Percentiles rank a stretch among this genome's conserved stretches.
phyloP scores from a whole-genome alignment of 2,888 invertebrate species.

The Diarsia rubi region DNA sequence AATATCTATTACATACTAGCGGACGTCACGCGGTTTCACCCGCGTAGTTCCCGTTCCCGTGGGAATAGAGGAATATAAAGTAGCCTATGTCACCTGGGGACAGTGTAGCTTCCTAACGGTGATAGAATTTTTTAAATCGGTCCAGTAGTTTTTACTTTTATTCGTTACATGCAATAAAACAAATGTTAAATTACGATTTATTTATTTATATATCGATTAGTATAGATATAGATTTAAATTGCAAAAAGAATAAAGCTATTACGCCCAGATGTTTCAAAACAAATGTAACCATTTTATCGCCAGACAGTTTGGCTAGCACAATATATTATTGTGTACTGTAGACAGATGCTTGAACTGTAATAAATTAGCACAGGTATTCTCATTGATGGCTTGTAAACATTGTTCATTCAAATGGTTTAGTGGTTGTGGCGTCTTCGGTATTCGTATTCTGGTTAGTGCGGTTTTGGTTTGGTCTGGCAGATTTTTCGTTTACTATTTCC shows the following conservation, averaged over 20 bases:
- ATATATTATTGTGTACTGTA: background rate
- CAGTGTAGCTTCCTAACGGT: no score
- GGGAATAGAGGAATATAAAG: no score
- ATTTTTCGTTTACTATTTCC: background rate
- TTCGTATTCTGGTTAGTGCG: background rate
- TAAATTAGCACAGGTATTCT: conserved; percentile 14
- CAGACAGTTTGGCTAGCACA: conserved; percentile 17
- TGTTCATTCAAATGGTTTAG: background rate
- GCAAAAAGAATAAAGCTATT: background rate
- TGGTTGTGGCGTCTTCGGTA: background rate
- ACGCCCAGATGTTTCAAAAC: conserved; percentile 12
- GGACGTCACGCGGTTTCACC: no score
- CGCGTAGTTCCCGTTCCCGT: no score
- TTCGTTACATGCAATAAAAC: no score
- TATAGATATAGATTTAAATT: background rate
- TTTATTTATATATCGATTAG: no score
- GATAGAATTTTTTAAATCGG: no score
- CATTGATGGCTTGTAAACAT: conserved; percentile 4
- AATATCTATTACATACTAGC: background rate
- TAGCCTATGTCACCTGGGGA: no score
- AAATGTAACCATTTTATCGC: background rate
- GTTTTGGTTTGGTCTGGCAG: background rate
- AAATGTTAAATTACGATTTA: no score
- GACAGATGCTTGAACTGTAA: conserved; percentile 7
- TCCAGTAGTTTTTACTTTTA: no score